Conservation (phyloP, 1,140 invertebrate species). For the Drosophila yakuba region DNA sequence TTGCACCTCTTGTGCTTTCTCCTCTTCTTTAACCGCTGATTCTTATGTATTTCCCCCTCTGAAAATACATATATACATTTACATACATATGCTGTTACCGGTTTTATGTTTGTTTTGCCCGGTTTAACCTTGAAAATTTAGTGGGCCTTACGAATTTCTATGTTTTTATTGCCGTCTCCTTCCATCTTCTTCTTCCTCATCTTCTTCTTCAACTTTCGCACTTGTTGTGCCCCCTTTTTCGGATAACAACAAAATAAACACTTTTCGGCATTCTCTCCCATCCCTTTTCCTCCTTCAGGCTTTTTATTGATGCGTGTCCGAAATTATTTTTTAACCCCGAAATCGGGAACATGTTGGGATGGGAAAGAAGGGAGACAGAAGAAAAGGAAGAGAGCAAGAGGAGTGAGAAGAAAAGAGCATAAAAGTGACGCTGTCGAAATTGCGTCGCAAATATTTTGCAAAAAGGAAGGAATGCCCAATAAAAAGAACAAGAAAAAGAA, state of each 20-base stretch:
- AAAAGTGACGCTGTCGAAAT: conserved; percentile 64
- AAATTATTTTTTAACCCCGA: conserved; percentile 28
- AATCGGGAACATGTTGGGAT: conserved; percentile 8
- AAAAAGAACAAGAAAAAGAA: conserved; percentile 25
- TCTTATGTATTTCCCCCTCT: conserved; percentile 12
- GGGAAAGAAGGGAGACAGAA: neutral
- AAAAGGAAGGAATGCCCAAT: conserved; percentile 30
- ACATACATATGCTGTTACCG: conserved; percentile 67
- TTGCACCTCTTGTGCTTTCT: conserved; percentile 40
- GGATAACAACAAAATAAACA: conserved; percentile 36
- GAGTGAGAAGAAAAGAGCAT: conserved; percentile 37
- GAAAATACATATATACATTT: conserved; percentile 7
- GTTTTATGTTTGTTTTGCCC: conserved; percentile 83
- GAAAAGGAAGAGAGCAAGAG: neutral
- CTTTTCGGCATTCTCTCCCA: conserved; percentile 8
- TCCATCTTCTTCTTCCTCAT: conserved; percentile 23
- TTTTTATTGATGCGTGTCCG: conserved; percentile 23
- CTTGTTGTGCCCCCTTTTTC: conserved; percentile 66
- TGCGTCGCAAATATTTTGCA: conserved; percentile 70
- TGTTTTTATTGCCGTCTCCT: conserved; percentile 67
- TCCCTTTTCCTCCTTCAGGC: neutral
- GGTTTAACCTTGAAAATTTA: conserved; percentile 80
- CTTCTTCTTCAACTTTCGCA: conserved; percentile 49
- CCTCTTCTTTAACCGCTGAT: conserved; percentile 4
- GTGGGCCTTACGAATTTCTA: conserved; percentile 75